Base-by-base conservation (phyloP, 2,888 invertebrate genomes). In the Habroteleia sp. region DNA sequence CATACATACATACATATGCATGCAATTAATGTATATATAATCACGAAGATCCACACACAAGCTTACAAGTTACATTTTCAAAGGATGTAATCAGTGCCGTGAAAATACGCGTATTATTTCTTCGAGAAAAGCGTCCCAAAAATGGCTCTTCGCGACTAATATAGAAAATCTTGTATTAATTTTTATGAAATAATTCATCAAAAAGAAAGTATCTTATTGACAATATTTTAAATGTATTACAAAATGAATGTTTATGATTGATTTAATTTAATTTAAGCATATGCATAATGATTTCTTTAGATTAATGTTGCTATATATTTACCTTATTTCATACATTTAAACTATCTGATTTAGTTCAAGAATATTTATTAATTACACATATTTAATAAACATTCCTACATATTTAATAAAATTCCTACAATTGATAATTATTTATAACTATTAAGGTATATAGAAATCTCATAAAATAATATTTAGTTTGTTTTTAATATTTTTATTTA, bases 41-140 rank as follows among this genome's bases (percentile, higher is more conserved):
- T 29, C 37, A 48, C 17, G 48, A 41, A 62, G 62, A 39, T 48
- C 48, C 62, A 41, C n/a, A n/a, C n/a, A n/a, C n/a, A n/a, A 41
- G 41, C 31, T 46, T 60, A 46, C 17, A 37, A 44, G 23, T 41
- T 54, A 42, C 52, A 37, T 13, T 71, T 63, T 42, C 54, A 29
- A 73, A 52, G 29, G 52, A 73, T 65, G 52, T 73, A 73, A 66
- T 73, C 73, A 66, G 60, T 39, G 73, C 52, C 35, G 25, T 39
- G 33, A 48, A 69, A 71, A 71, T 42, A 50, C 41, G 46, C 35
- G 23, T 35, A 37, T 17, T 44, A 44, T 46, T 63, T 48, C 20
- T 10, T 10, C 20, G 10, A 39, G 10, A 27, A 37, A 52, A 39
- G 25, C 8, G 11, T 37, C 25, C 52, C 37, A 52, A 39, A 14